A percentile compares a stretch with the other conserved stretches of the same genome.
Conservation (phyloP, 2,888 invertebrate species). For the Thyatira batis region DNA sequence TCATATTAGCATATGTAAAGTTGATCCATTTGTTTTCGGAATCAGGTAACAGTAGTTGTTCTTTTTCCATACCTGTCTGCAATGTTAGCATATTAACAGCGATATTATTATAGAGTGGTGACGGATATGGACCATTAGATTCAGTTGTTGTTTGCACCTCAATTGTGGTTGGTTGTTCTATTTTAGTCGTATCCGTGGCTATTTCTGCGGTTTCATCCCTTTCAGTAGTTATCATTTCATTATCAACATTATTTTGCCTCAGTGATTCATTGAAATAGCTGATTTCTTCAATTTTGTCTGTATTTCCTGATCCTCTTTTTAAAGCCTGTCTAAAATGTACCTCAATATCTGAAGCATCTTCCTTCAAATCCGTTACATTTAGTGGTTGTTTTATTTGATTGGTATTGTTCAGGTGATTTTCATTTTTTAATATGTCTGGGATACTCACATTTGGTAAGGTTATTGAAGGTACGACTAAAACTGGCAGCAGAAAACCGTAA, state of each 20-base stretch:
- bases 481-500: conserved; percentile 29
- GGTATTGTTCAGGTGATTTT: conserved; percentile 34
- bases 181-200: conserved; percentile 9
- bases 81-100: conserved; percentile 17
- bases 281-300: conserved; percentile 8
- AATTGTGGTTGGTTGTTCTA: conserved; percentile 2
- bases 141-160: not conserved
- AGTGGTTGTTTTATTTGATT: conserved; percentile 10
- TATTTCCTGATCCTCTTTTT: conserved; percentile 26
- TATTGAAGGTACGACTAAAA: conserved; percentile 43
- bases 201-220: conserved; percentile 1
- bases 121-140: conserved; percentile 14
- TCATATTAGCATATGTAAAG: conserved; percentile 33
- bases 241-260: conserved; percentile 10
- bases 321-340: conserved; percentile 34
- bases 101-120: conserved; percentile 21
- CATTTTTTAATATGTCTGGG: conserved; percentile 26
- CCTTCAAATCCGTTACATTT: conserved; percentile 7
- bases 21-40: conserved; percentile 40
- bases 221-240: not conserved
- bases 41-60: conserved; percentile 25
- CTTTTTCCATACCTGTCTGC: conserved; percentile 12
- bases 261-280: conserved; percentile 11
- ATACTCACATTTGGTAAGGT: conserved; percentile 44
- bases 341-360: conserved; percentile 26